Evolutionary conservation across 2,113 vertebrate species (phyloP).

Genomic region (Cephalopholis sonnerati): DNA sequence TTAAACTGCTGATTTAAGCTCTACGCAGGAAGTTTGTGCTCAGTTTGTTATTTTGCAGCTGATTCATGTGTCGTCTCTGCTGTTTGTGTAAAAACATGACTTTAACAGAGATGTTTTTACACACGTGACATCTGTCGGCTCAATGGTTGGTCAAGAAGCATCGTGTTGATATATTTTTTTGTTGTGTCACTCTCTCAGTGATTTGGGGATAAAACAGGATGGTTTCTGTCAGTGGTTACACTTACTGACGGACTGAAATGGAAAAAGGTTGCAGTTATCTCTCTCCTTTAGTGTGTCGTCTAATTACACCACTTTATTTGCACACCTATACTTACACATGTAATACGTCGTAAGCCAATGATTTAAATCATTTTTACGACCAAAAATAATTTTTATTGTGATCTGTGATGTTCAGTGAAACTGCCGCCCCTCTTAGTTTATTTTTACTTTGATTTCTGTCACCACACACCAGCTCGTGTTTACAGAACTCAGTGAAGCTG

Average conservation of each 20-base stretch:
- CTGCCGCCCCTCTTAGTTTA: background rate
- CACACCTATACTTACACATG: background rate
- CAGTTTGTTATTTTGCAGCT: background rate
- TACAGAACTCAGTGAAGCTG: background rate
- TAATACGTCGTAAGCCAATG: background rate
- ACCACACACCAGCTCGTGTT: background rate
- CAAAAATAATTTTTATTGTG: background rate
- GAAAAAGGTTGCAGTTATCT: background rate
- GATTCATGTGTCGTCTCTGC: background rate
- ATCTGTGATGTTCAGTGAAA: background rate
- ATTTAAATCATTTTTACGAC: background rate
- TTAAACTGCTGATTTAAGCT: too few relatives aligned
- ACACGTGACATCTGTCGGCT: background rate
- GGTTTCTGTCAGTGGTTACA: too few relatives aligned
- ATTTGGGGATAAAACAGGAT: too few relatives aligned
- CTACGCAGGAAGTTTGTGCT: background rate
- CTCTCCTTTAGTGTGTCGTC: background rate
- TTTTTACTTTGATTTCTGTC: too few relatives aligned
- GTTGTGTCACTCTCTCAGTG: background rate
- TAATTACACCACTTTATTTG: background rate
- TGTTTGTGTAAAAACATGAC: background rate
- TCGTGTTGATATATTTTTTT: background rate
- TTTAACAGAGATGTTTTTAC: too few relatives aligned
- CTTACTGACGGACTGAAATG: too few relatives aligned
- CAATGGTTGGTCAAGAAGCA: too few relatives aligned